Conservation (phyloP, 2,888 invertebrate genomes). For the Sthenelais limicola region DNA sequence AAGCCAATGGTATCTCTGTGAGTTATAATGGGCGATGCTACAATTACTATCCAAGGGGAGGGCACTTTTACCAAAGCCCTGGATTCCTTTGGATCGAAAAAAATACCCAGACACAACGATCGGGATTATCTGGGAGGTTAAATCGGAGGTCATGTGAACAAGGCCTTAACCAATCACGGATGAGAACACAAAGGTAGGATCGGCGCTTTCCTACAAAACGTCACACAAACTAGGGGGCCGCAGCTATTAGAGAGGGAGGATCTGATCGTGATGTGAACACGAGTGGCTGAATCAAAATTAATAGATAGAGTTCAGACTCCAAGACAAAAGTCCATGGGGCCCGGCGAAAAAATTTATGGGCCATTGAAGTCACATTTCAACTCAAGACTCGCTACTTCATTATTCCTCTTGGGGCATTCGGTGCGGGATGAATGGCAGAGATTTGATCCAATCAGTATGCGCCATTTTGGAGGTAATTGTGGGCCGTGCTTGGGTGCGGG, state of each 20-base stretch:
- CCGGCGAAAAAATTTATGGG: constrained; percentile 17
- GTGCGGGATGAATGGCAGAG: constrained; percentile 26
- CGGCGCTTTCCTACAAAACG: no score
- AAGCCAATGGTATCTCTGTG: no score
- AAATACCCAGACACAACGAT: constrained; percentile 19
- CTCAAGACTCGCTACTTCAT: constrained; percentile 22
- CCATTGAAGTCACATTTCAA: constrained; percentile 28
- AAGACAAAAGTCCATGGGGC: constrained; percentile 34
- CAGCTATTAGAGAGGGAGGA: neutral
- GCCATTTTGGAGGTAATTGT: constrained; percentile 28
- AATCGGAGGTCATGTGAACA: constrained; percentile 6
- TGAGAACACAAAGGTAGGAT: no score
- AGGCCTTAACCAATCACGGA: no score
- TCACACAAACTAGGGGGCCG: no score
- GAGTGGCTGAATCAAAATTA: constrained; percentile 25
- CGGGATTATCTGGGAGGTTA: constrained; percentile 12
- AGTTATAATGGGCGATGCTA: no score
- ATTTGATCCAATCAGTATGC: constrained; percentile 33
- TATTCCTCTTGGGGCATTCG: constrained; percentile 26
- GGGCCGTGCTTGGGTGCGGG: neutral
- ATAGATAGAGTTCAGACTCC: constrained; percentile 15
- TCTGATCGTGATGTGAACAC: neutral
- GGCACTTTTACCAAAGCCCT: no score
- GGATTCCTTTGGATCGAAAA: no score
- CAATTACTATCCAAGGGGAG: no score